These are phyloP conservation scores for Channa striata DNA, from an alignment of 2,797 vertebrate species.

Conservation along the genomic window DNA sequence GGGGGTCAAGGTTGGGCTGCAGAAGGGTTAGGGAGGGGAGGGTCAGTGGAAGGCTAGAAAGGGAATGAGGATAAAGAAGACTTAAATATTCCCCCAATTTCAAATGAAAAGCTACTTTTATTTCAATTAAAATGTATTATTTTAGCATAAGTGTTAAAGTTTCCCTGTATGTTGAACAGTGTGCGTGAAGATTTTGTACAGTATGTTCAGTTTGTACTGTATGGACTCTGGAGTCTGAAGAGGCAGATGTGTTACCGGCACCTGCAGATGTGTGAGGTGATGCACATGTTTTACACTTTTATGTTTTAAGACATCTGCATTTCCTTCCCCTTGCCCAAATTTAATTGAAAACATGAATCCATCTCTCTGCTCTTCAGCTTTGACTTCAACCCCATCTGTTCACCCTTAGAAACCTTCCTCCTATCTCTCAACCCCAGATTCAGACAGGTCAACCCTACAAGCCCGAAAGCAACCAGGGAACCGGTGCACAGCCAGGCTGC, in stretches of 20 bases:
- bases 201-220: slow-evolving; percentile 1
- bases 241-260: slow-evolving; percentile 49
- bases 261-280: slow-evolving; percentile 37
- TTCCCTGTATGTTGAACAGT: no score
- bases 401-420: slow-evolving; percentile 34
- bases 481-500: slow-evolving; percentile 74
- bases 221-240: slow-evolving; percentile 6
- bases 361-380: not conserved
- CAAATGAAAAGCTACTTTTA: slow-evolving; percentile 1
- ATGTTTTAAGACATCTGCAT: not conserved
- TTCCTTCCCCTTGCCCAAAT: not conserved
- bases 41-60: slow-evolving; percentile 42
- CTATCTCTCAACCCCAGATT: slow-evolving; percentile 46
- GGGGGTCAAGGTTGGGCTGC: slow-evolving; percentile 38
- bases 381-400: slow-evolving; percentile 19
- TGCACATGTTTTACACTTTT: not conserved
- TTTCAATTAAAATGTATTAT: not conserved
- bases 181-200: no score
- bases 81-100: not conserved
- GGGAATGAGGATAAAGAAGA: slow-evolving; percentile 42
- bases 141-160: not conserved
- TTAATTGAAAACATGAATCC: not conserved
- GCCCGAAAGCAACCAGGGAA: slow-evolving; percentile 52
- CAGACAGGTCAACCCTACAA: slow-evolving; percentile 39
- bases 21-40: slow-evolving; percentile 50